These are phyloP conservation scores for Parus major DNA, from an alignment of 2,113 vertebrate genomes.

Conservation along the genomic window DNA sequence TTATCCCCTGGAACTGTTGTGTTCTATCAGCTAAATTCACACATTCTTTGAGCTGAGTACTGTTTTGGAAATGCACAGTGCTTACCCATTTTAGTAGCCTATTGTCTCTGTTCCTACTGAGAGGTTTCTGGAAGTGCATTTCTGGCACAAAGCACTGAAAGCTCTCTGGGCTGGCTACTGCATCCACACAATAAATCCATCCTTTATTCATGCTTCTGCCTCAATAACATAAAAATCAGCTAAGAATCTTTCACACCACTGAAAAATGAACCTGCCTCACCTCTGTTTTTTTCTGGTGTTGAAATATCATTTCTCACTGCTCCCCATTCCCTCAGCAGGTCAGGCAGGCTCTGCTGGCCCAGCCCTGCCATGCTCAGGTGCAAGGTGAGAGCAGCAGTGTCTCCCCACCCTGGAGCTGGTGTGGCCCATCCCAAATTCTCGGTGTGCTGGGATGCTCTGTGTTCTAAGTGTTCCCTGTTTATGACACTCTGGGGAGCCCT, in stretches of 20 bases:
- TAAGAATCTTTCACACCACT: not conserved
- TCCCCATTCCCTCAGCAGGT: not conserved
- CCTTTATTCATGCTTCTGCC: not conserved
- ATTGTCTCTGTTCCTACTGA: not conserved
- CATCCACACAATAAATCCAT: not conserved
- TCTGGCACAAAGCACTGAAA: constrained; percentile 25
- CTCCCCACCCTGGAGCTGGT: not conserved
- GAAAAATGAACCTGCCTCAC: not conserved
- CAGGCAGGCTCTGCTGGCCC: not conserved
- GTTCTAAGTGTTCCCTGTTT: no score
- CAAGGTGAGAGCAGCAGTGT: not conserved
- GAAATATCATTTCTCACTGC: not conserved
- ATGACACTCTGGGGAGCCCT: not conserved
- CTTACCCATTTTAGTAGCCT: not conserved
- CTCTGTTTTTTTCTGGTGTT: not conserved
- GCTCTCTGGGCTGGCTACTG: not conserved
- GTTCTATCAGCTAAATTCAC: not conserved
- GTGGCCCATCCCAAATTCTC: not conserved
- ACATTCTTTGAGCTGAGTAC: not conserved
- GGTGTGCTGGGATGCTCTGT: no score
- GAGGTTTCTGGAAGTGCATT: constrained; percentile 10
- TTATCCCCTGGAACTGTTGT: not conserved
- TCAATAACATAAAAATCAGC: not conserved
- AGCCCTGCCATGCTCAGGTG: not conserved
- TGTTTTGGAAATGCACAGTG: not conserved